A percentile compares a stretch with the other conserved stretches of the same genome.
phyloP scores from a whole-genome alignment of 2,797 vertebrate genomes.

The Cygnus olor region DNA sequence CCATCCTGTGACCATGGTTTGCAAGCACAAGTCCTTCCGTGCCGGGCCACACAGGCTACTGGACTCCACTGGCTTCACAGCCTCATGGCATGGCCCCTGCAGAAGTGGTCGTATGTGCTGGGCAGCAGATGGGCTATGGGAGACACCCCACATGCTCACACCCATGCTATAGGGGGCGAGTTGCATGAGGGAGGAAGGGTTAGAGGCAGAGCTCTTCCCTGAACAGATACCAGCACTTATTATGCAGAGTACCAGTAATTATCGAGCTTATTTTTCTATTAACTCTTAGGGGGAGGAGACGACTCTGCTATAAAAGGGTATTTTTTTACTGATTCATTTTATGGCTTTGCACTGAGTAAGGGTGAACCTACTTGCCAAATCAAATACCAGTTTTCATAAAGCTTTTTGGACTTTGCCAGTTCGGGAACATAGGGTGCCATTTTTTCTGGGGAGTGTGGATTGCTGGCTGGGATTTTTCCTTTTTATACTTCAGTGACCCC shows the following conservation, averaged over 20 bases:
- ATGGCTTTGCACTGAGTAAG: not conserved
- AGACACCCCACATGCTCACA: rapidly evolving
- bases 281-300: not conserved
- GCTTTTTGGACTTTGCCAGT: not conserved
- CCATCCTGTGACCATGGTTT: rapidly evolving
- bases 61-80: not conserved
- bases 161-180: rapidly evolving
- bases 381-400: slow-evolving; percentile 5
- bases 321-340: not conserved
- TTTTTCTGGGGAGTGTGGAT: not conserved
- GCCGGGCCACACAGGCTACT: not conserved
- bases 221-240: not conserved
- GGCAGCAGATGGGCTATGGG: no score
- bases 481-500: not conserved
- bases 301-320: not conserved
- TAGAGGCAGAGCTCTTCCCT: not conserved
- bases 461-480: not conserved
- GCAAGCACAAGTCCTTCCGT: not conserved
- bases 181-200: not conserved
- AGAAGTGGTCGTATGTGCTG: rapidly evolving
- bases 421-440: not conserved
- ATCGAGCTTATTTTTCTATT: not conserved
- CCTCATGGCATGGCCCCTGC: no score
- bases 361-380: not conserved
- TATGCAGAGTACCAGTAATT: not conserved